Evolutionary conservation across 2,888 invertebrate species (phyloP).

Genomic region (Stenoptilia bipunctidactyla): DNA sequence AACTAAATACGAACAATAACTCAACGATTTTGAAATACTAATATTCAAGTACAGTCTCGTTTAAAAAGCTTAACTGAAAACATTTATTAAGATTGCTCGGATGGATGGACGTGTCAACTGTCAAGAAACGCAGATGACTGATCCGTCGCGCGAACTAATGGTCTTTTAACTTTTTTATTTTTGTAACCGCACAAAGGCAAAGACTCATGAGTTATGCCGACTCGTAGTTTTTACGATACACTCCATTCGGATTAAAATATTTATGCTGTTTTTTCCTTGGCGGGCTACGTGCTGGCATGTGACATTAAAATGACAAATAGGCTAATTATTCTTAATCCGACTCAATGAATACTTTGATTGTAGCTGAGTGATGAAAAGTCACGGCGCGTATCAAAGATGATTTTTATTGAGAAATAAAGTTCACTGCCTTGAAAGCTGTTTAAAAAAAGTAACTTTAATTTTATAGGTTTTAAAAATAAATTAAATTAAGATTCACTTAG

Average conservation of each 20-base stretch:
- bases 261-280: constrained; percentile 44
- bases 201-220: constrained; percentile 61
- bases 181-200: constrained; percentile 56
- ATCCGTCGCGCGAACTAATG: constrained; percentile 61
- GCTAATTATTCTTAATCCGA: constrained; percentile 68
- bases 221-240: constrained; percentile 65
- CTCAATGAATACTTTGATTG: constrained; percentile 48
- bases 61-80: too few relatives aligned
- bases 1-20: too few relatives aligned
- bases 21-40: too few relatives aligned
- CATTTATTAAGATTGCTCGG: too few relatives aligned
- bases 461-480: too few relatives aligned
- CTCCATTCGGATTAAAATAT: constrained; percentile 58
- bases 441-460: too few relatives aligned
- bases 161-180: constrained; percentile 54
- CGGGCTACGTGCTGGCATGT: constrained; percentile 64
- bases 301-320: constrained; percentile 70
- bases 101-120: constrained; percentile 43
- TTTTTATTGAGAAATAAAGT: constrained; percentile 24
- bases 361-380: constrained; percentile 44
- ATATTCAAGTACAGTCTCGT: constrained; percentile 5
- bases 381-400: constrained; percentile 23
- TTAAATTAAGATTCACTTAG: too few relatives aligned
- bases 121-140: constrained; percentile 57
- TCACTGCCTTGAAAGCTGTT: constrained; percentile 28